Evolutionary conservation across 2,113 vertebrate genomes (phyloP).

Genomic region (Rhinopomastus cyanomelas): DNA sequence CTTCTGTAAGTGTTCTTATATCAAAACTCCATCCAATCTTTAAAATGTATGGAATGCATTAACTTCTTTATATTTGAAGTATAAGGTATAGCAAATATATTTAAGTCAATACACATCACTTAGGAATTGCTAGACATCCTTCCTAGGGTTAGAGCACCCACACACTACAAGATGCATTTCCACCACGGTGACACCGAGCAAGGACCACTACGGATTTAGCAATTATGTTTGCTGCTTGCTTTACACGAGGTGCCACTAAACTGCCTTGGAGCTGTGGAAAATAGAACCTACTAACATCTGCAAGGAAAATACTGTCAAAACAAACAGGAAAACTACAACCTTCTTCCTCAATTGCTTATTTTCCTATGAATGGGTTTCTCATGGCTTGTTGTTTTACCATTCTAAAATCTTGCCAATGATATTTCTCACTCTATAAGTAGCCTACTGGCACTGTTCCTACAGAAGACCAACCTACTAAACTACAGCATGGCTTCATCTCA

Average conservation of each 20-base stretch:
- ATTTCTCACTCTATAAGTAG: constrained; percentile 17
- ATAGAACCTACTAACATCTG: neutral
- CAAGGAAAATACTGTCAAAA: neutral
- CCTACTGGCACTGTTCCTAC: constrained; percentile 28
- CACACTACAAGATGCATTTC: neutral
- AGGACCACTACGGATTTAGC: neutral
- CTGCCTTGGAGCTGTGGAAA: neutral
- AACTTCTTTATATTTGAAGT: neutral
- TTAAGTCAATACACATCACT: neutral
- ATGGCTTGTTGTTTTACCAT: neutral
- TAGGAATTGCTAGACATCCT: neutral
- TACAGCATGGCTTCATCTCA: neutral
- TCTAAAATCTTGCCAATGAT: neutral
- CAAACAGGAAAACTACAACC: neutral
- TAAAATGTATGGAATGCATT: neutral
- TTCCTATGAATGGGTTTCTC: neutral
- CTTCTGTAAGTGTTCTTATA: neutral
- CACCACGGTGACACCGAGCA: neutral
- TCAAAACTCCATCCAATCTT: neutral
- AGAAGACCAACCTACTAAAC: neutral
- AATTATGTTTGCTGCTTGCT: neutral
- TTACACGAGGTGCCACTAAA: neutral
- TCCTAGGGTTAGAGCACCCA: neutral
- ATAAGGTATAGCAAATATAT: no score
- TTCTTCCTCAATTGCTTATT: neutral